Percentiles rank a stretch among this genome's conserved stretches.
Conservation (phyloP, 2,797 vertebrate genomes). For the Taenioides sp. region DNA sequence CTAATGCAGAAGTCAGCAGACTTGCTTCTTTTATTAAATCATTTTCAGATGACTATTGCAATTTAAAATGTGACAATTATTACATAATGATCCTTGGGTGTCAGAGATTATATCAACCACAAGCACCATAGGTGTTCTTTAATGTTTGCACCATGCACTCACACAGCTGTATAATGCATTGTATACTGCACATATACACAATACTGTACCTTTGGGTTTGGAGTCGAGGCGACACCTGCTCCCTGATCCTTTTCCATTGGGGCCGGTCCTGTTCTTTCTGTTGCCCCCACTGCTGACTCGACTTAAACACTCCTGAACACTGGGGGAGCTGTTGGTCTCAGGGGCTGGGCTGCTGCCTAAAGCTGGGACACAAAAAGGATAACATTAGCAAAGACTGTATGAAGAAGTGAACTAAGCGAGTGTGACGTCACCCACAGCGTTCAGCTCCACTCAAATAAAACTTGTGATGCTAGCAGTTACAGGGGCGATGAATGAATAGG, state of each 20-base stretch:
- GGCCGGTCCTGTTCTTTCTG: conserved; percentile 45
- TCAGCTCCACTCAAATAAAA: no score
- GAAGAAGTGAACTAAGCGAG: no score
- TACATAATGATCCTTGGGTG: no score
- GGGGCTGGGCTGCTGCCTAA: conserved; percentile 46
- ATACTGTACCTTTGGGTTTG: conserved; percentile 74
- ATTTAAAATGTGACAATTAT: no score
- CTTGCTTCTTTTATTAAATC: no score
- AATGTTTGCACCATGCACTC: background rate
- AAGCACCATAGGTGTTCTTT: no score
- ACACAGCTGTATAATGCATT: background rate
- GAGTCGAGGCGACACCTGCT: conserved; percentile 45
- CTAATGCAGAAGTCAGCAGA: no score
- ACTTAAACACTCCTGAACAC: conserved; percentile 64
- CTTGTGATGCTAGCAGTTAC: no score
- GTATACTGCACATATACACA: background rate
- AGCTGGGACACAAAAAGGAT: conserved; percentile 40
- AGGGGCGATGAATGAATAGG: no score
- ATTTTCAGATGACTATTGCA: no score
- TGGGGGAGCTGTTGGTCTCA: conserved; percentile 27
- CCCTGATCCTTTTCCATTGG: conserved; percentile 76
- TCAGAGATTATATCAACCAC: no score
- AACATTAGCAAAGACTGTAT: background rate
- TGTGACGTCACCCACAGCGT: no score
- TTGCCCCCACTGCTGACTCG: conserved; percentile 39